phyloP scores from a whole-genome alignment of 2,888 invertebrate genomes.

The Tethea ocularis region DNA sequence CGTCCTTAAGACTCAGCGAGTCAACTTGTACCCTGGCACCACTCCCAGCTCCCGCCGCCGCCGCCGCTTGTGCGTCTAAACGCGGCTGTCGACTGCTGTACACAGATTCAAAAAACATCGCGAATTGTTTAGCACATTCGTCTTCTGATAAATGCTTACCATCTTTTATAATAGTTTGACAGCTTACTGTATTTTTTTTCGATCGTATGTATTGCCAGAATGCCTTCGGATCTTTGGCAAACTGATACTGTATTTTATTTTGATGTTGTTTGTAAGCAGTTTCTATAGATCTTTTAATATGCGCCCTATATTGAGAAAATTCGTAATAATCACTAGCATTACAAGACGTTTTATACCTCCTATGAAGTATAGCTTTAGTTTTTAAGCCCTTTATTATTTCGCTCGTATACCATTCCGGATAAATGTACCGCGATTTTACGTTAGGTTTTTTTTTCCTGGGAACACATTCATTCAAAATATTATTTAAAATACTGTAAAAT shows the following conservation, averaged over 20 bases:
- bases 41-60: too few species aligned
- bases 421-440: constrained; percentile 13
- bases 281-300: constrained; percentile 12
- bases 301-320: constrained; percentile 15
- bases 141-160: background rate
- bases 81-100: background rate
- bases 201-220: constrained; percentile 6
- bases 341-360: constrained; percentile 14
- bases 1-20: background rate
- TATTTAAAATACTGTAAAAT: constrained; percentile 21
- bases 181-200: background rate
- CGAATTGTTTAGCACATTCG: background rate
- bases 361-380: constrained; percentile 15
- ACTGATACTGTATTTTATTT: background rate
- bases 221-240: background rate
- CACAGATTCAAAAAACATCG: background rate
- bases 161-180: constrained; percentile 8
- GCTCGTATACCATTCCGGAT: constrained; percentile 24
- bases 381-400: constrained; percentile 18
- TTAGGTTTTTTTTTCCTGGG: constrained; percentile 17
- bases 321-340: constrained; percentile 15
- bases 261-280: background rate
- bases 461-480: constrained; percentile 16
- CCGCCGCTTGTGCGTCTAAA: too few species aligned
- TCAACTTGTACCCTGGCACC: background rate